Percentiles rank a stretch among this genome's conserved stretches.
These are phyloP conservation scores for Thermophis baileyi DNA, from an alignment of 2,113 vertebrate species.

Conservation along the genomic window DNA sequence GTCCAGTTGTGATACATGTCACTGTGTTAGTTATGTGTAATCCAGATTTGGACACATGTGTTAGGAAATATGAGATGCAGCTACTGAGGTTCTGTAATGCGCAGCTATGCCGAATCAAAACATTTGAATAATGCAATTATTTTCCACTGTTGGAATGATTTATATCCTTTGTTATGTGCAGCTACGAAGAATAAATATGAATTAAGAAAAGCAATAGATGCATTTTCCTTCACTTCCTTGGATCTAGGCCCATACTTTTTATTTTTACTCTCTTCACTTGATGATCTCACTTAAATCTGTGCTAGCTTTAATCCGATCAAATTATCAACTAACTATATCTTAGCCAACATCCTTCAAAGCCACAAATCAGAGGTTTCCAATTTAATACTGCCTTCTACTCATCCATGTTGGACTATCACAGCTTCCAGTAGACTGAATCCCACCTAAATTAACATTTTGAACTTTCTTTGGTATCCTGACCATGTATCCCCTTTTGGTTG, in stretches of 20 bases:
- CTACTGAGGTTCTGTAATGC: background rate
- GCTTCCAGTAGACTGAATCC: background rate
- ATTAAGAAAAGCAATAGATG: background rate
- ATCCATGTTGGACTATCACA: background rate
- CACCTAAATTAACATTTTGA: too few species aligned
- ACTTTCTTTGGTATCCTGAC: background rate
- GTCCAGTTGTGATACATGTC: background rate
- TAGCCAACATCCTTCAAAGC: background rate
- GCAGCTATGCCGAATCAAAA: background rate
- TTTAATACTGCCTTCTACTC: background rate
- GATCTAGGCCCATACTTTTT: background rate
- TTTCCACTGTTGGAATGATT: background rate
- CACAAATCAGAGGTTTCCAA: background rate
- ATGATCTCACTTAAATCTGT: background rate
- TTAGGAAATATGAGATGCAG: background rate
- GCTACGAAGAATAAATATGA: background rate
- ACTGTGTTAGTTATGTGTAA: background rate
- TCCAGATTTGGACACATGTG: background rate
- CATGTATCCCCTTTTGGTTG: background rate
- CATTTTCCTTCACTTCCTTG: background rate
- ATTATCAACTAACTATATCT: background rate
- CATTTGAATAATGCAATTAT: background rate
- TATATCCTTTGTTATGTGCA: background rate
- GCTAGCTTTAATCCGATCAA: background rate
- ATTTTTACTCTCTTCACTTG: background rate